phyloP scores from a whole-genome alignment of 64 coral and sea anemone genomes.

The Montipora cactus region DNA sequence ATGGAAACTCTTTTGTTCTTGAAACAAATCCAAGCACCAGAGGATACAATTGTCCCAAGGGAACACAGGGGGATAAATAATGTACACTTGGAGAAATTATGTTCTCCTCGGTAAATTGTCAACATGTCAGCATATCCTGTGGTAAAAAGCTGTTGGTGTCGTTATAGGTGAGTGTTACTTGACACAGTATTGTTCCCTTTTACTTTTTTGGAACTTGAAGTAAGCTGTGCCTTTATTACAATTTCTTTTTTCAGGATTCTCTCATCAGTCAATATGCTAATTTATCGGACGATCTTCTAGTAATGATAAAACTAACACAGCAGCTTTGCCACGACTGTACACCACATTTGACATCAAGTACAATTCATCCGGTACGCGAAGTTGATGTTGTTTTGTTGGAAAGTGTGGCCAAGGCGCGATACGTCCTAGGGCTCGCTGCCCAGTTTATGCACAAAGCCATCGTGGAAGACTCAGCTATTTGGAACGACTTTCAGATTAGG shows the following conservation, averaged over 20 bases:
- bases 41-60: no score
- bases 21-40: no score
- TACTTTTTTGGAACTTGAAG: no score
- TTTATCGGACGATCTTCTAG: neutral
- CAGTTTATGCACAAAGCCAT: constrained; percentile 34
- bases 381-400: constrained; percentile 55
- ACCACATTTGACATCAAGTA: neutral
- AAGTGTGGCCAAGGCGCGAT: constrained; percentile 41
- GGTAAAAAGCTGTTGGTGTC: no score
- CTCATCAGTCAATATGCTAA: constrained; percentile 34
- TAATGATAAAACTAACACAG: constrained; percentile 39
- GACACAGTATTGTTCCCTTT: no score
- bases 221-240: no score
- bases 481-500: neutral
- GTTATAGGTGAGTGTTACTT: no score
- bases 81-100: no score
- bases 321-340: constrained; percentile 28
- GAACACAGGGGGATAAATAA: no score
- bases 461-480: neutral
- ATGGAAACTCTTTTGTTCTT: no score
- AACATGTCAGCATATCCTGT: no score
- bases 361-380: neutral
- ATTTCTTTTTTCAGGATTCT: constrained; percentile 8
- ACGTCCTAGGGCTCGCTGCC: constrained; percentile 18
- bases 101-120: no score